Conservation (phyloP, 2,797 vertebrate genomes). For the Florisuga fusca region DNA sequence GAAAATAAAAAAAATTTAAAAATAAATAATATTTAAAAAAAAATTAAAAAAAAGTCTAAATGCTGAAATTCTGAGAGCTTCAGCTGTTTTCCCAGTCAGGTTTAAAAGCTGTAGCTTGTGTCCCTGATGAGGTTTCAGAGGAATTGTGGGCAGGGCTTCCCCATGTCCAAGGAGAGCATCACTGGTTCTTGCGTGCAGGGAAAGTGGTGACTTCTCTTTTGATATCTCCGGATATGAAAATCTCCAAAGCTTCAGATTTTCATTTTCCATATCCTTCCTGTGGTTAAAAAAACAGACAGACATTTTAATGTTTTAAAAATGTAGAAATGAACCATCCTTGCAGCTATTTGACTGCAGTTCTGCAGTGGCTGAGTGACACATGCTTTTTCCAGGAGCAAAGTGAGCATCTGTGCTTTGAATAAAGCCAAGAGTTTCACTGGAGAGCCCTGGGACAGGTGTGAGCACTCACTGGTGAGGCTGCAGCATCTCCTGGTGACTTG, state of each 20-base stretch:
- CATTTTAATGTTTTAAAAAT: not conserved
- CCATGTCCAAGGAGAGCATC: too few relatives aligned
- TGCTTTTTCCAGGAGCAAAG: not conserved
- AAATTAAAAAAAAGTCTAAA: too few relatives aligned
- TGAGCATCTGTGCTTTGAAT: not conserved
- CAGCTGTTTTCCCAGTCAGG: not conserved
- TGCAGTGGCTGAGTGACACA: not conserved
- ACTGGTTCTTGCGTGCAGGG: too few relatives aligned
- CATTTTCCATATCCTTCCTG: too few relatives aligned
- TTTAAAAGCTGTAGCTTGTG: not conserved
- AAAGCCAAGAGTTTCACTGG: not conserved
- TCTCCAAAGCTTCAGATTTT: not conserved
- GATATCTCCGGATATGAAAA: not conserved
- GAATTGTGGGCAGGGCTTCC: not conserved
- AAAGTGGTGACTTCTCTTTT: too few relatives aligned
- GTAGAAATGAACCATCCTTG: fast-evolving
- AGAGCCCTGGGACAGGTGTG: not conserved
- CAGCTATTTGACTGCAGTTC: not conserved
- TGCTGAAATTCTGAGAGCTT: not conserved
- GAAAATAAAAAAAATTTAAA: not conserved
- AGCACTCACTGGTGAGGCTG: not conserved
- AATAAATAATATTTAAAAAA: too few relatives aligned
- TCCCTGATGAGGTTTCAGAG: not conserved
- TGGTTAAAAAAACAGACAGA: too few relatives aligned
- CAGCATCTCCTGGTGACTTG: not conserved